These are phyloP conservation scores for Ips typographus DNA, from an alignment of 1,140 invertebrate genomes.

Conservation along the genomic window DNA sequence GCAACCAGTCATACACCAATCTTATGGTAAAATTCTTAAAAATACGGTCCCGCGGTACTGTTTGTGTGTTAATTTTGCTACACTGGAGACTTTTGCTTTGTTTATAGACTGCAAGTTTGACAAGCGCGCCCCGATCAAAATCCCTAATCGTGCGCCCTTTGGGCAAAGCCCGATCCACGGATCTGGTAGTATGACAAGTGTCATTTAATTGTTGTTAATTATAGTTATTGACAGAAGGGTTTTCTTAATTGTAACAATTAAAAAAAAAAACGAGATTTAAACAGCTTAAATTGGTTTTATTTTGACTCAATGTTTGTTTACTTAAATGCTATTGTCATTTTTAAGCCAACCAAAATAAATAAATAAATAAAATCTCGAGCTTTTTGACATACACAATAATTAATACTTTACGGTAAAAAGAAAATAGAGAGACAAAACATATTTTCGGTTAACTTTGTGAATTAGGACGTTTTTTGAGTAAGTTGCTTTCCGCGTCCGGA, in stretches of 20 bases:
- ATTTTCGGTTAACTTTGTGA: too few relatives aligned
- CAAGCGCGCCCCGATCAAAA: conserved; percentile 47
- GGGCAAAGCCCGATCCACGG: conserved; percentile 45
- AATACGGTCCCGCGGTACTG: too few relatives aligned
- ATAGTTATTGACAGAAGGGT: background rate
- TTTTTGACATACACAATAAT: background rate
- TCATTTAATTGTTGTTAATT: background rate
- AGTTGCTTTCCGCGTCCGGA: too few relatives aligned
- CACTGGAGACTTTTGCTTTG: conserved; percentile 28
- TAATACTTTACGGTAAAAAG: too few relatives aligned
- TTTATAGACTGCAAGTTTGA: conserved; percentile 48
- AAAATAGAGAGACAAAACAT: too few relatives aligned
- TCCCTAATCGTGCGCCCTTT: conserved; percentile 44
- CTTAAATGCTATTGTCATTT: too few relatives aligned
- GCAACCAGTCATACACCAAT: too few relatives aligned
- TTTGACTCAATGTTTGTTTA: too few relatives aligned
- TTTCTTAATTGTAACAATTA: background rate
- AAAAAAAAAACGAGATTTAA: too few relatives aligned
- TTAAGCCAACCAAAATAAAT: background rate
- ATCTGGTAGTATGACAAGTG: conserved; percentile 39
- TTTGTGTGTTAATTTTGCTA: conserved; percentile 1
- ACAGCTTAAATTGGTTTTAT: too few relatives aligned
- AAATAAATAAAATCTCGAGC: background rate
- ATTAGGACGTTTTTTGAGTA: too few relatives aligned
- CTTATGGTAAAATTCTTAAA: too few relatives aligned